Percentiles rank a stretch among this genome's conserved stretches.
These are phyloP conservation scores for Lontra canadensis DNA, from an alignment of 2,113 vertebrate species.

Conservation along the genomic window DNA sequence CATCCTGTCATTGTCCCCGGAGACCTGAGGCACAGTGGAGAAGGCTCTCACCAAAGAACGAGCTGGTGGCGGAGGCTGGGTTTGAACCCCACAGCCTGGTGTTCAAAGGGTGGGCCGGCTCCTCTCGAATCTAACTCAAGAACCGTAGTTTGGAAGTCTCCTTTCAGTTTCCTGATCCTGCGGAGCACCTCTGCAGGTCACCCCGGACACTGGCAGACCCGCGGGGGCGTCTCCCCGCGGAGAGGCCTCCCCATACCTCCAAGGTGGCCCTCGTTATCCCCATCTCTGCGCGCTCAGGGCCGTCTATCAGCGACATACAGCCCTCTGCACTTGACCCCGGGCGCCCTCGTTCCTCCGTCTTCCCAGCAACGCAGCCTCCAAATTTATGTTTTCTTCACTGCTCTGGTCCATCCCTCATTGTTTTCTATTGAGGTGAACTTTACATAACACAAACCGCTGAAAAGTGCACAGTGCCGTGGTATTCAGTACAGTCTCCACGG, in stretches of 20 bases:
- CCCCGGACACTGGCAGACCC: too few species aligned
- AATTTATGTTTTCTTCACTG: not conserved
- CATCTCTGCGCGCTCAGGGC: accelerated
- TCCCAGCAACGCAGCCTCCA: accelerated
- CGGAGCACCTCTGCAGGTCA: not conserved
- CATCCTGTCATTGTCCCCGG: not conserved
- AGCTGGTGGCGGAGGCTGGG: too few species aligned
- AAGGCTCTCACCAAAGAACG: not conserved
- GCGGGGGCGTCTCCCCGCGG: accelerated
- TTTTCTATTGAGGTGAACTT: not conserved
- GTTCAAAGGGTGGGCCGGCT: not conserved
- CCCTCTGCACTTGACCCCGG: not conserved
- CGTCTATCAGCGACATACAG: accelerated
- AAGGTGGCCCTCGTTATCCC: accelerated
- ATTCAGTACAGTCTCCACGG: too few species aligned
- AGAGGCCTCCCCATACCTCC: not conserved
- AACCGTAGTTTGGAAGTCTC: not conserved
- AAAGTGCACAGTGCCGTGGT: not conserved
- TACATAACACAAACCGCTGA: too few species aligned
- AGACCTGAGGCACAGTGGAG: not conserved
- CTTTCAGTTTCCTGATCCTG: not conserved
- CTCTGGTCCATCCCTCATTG: not conserved
- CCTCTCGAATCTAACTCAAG: not conserved
- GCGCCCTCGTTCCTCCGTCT: not conserved
- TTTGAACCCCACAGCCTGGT: not conserved